Percentiles rank a stretch among this genome's conserved stretches.
phyloP scores from a whole-genome alignment of 2,888 invertebrate genomes.

The Protophormia terraenovae region DNA sequence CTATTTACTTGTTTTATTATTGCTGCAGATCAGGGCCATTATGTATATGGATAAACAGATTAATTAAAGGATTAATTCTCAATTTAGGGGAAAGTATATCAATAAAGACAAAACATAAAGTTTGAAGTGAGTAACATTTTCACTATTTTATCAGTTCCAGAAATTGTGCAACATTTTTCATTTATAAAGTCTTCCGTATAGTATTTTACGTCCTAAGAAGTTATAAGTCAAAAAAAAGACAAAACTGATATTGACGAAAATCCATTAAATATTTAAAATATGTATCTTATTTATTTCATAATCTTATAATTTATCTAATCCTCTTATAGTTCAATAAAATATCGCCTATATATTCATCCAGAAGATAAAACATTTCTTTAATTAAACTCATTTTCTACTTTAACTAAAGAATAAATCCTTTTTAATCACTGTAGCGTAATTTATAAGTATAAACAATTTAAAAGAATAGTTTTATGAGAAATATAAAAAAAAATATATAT shows the following conservation, averaged over 20 bases:
- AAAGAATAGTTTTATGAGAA: slow-evolving; percentile 54
- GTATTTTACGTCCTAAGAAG: no score
- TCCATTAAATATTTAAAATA: no score
- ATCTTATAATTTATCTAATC: no score
- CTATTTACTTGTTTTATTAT: slow-evolving; percentile 75
- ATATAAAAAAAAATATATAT: slow-evolving; percentile 34
- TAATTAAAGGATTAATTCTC: slow-evolving; percentile 34
- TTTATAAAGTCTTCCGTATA: no score
- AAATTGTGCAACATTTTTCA: no score
- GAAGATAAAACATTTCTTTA: no score
- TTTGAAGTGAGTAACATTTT: background rate
- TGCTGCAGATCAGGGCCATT: slow-evolving; percentile 64
- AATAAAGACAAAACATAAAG: background rate
- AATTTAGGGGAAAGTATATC: background rate
- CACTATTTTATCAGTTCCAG: no score
- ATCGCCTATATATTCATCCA: no score
- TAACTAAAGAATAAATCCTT: background rate
- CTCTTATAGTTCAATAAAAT: no score
- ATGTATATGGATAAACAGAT: slow-evolving; percentile 32
- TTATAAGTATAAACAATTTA: background rate
- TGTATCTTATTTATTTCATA: no score
- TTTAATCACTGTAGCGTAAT: slow-evolving; percentile 1
- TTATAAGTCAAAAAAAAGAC: no score
- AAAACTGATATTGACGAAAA: no score
- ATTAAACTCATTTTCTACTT: background rate